Base-by-base conservation (phyloP, 1,140 invertebrate genomes). In the Trypoxylus dichotomus region DNA sequence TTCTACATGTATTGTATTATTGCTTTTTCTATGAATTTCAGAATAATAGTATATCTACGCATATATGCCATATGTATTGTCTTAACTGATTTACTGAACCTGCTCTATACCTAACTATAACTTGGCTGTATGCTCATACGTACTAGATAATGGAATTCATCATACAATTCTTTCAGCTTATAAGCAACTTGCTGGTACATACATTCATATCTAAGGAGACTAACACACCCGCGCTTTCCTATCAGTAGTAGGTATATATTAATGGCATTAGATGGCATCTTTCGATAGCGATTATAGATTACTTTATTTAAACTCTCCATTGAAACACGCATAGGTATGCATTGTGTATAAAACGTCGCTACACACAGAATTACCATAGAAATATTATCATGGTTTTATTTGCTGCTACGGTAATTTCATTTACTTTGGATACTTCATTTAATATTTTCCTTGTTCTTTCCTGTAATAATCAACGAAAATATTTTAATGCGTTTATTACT, bases 231-330 rank as follows among this genome's bases (percentile, higher is more conserved):
- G 68, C 21, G 15, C 29, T 71, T 24, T 24, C 13, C 21, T n/a
- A 2, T 58, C 5, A 5, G 5, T 37, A 37, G 32, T 8, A 37
- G 5, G 13, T 13, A 58, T 58, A 24, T 71, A 71, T 71, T 71
- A 71, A 71, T 71, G 25, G 68, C 3, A 32, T 25, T 71, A 71
- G 68, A 71, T 71, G 11, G 68, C 47, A 6, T 71, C 68, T 71
- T 19, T 25, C 13, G 68, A 71, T 71, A 71, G 24, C 21, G 68
- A 71, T 71, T 71, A 71, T 71, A 71, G 68, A 71, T 71, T 25
- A 71, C 68, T 71, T 71, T 71, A 24, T 71, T 71, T 71, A 71
- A 71, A 32, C 68, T 71, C 24, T 71, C 6, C 47, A 7, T 58
- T n/a, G 47, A 13, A 58, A 58, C 15, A 19, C 13, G 47, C 47